Percentiles rank a stretch among this genome's conserved stretches.
Evolutionary conservation across 2,888 invertebrate genomes (phyloP).

Genomic region (Epirrita christyi): DNA sequence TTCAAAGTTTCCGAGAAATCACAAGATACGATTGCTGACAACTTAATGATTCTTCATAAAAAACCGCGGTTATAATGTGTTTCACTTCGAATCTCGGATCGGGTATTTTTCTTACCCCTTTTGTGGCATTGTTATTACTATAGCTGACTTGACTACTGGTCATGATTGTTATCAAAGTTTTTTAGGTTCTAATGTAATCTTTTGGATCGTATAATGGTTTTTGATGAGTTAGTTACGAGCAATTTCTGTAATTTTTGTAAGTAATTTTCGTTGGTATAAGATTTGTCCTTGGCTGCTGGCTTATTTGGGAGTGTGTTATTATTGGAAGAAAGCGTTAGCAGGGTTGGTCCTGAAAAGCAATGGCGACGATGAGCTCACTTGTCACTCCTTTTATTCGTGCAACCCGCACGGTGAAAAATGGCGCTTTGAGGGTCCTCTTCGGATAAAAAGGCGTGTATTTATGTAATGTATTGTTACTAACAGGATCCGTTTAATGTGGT

Average conservation of each 20-base stretch:
- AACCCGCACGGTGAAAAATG: no score
- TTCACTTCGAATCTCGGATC: neutral
- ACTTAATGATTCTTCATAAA: slow-evolving; percentile 17
- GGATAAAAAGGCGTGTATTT: no score
- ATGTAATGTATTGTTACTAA: no score
- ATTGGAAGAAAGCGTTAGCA: no score
- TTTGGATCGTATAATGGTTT: slow-evolving; percentile 6
- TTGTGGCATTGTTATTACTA: slow-evolving; percentile 18
- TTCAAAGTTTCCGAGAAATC: slow-evolving; percentile 15
- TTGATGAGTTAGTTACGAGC: slow-evolving; percentile 10
- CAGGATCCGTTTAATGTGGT: neutral
- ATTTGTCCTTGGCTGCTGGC: no score
- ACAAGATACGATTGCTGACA: slow-evolving; percentile 18
- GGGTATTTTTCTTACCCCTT: slow-evolving; percentile 20
- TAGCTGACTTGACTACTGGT: slow-evolving; percentile 24
- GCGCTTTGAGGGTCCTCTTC: no score
- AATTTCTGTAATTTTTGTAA: no score
- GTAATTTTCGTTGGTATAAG: no score
- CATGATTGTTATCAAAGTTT: slow-evolving; percentile 16
- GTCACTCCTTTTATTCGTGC: no score
- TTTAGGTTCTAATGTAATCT: neutral
- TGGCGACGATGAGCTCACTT: no score
- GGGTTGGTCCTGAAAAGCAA: no score
- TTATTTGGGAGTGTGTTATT: no score
- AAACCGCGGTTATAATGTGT: slow-evolving; percentile 25